Evolutionary conservation across 2,888 invertebrate species (phyloP).

Genomic region (Bruchidius siliquastri): DNA sequence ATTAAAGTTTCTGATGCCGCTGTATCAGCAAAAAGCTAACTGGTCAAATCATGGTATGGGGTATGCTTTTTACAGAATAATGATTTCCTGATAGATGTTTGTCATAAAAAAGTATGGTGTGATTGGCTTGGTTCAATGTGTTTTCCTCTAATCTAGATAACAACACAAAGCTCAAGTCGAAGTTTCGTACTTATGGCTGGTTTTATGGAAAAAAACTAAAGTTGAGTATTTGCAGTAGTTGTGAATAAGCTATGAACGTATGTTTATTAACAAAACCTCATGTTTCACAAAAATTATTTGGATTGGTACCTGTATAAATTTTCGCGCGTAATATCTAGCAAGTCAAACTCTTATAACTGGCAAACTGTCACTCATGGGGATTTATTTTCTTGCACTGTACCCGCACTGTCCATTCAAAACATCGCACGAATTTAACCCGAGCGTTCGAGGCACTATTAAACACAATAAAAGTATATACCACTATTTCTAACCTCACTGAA

Average conservation of each 20-base stretch:
- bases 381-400: not conserved
- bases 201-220: too few relatives aligned
- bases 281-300: not conserved
- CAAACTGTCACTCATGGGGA: not conserved
- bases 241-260: not conserved
- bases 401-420: not conserved
- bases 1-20: too few relatives aligned
- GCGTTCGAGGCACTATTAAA: not conserved
- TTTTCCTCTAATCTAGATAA: too few relatives aligned
- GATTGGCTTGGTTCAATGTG: too few relatives aligned
- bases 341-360: not conserved
- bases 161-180: too few relatives aligned
- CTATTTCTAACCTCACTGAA: conserved; percentile 23
- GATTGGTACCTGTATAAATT: conserved; percentile 1
- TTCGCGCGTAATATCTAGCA: conserved; percentile 9
- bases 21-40: too few relatives aligned
- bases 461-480: conserved; percentile 15
- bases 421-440: not conserved
- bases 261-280: not conserved
- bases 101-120: too few relatives aligned
- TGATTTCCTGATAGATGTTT: too few relatives aligned
- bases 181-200: too few relatives aligned
- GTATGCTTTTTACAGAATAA: too few relatives aligned
- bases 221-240: not conserved
- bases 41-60: too few relatives aligned